Base-by-base conservation (phyloP, 1,140 invertebrate species). In the Harpegnathos saltator region DNA sequence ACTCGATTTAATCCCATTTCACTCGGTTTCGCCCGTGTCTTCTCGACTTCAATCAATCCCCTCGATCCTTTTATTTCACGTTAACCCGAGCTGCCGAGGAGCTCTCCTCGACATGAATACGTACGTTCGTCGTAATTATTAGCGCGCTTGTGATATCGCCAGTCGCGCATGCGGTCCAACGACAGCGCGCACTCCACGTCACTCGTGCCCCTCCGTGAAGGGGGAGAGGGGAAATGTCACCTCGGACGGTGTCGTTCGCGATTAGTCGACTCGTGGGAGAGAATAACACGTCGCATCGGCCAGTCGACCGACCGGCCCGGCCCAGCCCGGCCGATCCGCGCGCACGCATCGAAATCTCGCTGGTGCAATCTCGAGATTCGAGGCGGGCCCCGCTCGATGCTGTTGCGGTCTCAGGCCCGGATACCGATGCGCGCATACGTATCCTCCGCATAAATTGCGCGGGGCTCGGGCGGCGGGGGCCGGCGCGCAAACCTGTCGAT, bases 371-470 rank as follows among this genome's bases (percentile, higher is more conserved):
- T 82, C 15, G 29, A 56, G 72, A 82, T 52, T 74, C 69, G 17
- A 66, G 61, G 3, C 29, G 38, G 29, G 11, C 33, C 9, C 12
- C 33, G n/a, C 17, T 15, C 38, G 56, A 24, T 14, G 12, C 62
- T 24, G 72, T 17, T 54, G 74, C 22, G 56, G 29, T 68, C 50
- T n/a, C 19, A 4, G 15, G 7, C 24, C 19, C 68, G 15, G 66
- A 78, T 78, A 58, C 50, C 50, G 54, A 59, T 74, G 5, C 77
- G 22, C 54, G 52, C 38, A 14, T 61, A 82, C 59, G 72, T 61
- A 83, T 83, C 62, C 54, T 17, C 19, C 50, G 19, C 62, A 83
- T 83, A 83, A 83, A 83, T 83, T 77, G 72, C 38, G 22, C 50
- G 72, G 44, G 29, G 14, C 50, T 19, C 44, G 29, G 48, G 59